Evolutionary conservation across 2,888 invertebrate species (phyloP).

Genomic region (Elegia similella): DNA sequence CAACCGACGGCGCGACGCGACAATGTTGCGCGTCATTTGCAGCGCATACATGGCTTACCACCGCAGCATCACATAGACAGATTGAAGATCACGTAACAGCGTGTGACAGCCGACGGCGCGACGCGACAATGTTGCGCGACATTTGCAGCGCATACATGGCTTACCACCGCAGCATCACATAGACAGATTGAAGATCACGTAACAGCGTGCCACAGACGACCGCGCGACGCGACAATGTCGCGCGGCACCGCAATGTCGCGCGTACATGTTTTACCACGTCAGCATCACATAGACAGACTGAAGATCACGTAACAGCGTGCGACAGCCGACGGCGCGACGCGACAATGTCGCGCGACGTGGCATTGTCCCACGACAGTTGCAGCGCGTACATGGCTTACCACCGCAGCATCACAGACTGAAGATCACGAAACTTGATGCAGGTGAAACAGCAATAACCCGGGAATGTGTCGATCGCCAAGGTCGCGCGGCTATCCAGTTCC

Average conservation of each 20-base stretch:
- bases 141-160: conserved; percentile 55
- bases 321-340: no score
- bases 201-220: no score
- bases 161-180: conserved; percentile 45
- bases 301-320: conserved; percentile 29
- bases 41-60: conserved; percentile 51
- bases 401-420: conserved; percentile 45
- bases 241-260: conserved; percentile 60
- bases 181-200: conserved; percentile 39
- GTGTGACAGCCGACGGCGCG: no score
- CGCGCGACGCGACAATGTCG: conserved; percentile 62
- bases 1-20: no score
- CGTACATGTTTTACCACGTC: conserved; percentile 50
- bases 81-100: conserved; percentile 31
- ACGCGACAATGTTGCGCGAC: conserved; percentile 32
- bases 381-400: conserved; percentile 51
- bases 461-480: no score
- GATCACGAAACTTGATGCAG: conserved; percentile 24
- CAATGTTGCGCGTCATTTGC: conserved; percentile 59
- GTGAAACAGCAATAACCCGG: no score
- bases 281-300: conserved; percentile 45
- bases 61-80: conserved; percentile 47
- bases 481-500: no score
- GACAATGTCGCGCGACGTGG: no score
- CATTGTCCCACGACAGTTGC: conserved; percentile 59